Percentiles rank a stretch among this genome's conserved stretches.
Conservation (phyloP, 2,113 vertebrate species). For the Hiodon alosoides region DNA sequence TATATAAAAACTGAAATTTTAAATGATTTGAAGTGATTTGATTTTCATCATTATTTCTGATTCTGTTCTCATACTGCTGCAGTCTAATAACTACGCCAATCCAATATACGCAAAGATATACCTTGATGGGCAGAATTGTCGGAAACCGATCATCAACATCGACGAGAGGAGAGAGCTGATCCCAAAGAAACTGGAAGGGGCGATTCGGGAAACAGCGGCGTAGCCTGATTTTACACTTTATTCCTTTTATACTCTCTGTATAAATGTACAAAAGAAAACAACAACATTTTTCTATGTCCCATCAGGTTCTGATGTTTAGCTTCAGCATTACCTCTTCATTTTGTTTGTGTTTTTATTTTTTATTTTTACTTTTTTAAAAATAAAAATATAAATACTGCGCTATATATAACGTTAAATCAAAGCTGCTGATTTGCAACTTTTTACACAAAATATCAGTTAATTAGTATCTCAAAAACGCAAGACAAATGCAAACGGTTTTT, state of each 20-base stretch:
- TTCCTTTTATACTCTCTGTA: constrained; percentile 71
- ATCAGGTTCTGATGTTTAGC: constrained; percentile 67
- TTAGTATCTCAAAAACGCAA: not conserved
- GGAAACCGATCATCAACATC: constrained; percentile 72
- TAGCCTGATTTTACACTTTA: constrained; percentile 64
- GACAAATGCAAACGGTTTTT: constrained; percentile 3
- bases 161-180: constrained; percentile 81
- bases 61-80: constrained; percentile 34
- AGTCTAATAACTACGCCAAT: constrained; percentile 79
- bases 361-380: constrained; percentile 33
- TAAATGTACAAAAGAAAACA: constrained; percentile 71
- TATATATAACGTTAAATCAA: constrained; percentile 69
- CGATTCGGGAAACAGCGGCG: constrained; percentile 79
- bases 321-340: constrained; percentile 74
- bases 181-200: constrained; percentile 84
- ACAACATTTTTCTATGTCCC: constrained; percentile 77
- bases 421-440: constrained; percentile 73
- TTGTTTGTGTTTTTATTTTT: constrained; percentile 72
- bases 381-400: constrained; percentile 67
- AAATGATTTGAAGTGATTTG: not conserved
- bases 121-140: constrained; percentile 74
- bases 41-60: constrained; percentile 6
- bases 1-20: not conserved
- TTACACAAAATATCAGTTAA: constrained; percentile 40
- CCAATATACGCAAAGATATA: constrained; percentile 79